Percentiles rank a stretch among this genome's conserved stretches.
Evolutionary conservation across 2,113 vertebrate genomes (phyloP).

Genomic region (Pteronura brasiliensis): DNA sequence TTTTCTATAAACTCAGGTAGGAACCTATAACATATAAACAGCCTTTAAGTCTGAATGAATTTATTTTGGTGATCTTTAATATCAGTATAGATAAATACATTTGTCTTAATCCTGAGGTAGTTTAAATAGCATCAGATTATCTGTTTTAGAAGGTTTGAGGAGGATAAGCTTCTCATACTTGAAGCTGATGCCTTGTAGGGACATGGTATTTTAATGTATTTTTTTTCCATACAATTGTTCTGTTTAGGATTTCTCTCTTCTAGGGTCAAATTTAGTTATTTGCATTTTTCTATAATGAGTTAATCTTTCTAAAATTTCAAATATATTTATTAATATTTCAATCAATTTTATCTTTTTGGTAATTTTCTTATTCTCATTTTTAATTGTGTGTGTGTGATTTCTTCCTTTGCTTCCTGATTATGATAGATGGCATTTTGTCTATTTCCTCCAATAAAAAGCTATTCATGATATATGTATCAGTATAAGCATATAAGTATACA

Average conservation of each 20-base stretch:
- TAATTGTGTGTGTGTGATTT: not conserved
- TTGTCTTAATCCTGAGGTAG: not conserved
- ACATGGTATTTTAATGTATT: not conserved
- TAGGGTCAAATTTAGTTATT: not conserved
- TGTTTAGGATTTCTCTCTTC: not conserved
- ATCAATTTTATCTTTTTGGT: not conserved
- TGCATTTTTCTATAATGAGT: not conserved
- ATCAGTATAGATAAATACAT: not conserved
- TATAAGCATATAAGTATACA: not conserved
- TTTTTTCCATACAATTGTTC: not conserved
- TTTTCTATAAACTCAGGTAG: not conserved
- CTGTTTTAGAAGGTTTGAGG: not conserved
- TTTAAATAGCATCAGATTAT: not conserved
- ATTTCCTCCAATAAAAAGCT: not conserved
- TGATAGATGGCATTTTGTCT: not conserved
- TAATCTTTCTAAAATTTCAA: not conserved
- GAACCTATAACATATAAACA: not conserved
- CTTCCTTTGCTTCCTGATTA: not conserved
- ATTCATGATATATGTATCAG: not conserved
- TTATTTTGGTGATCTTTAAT: not conserved
- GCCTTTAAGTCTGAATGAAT: not conserved
- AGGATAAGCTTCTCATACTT: not conserved
- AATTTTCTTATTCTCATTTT: not conserved
- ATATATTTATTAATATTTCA: not conserved
- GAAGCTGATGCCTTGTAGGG: not conserved